A percentile compares a stretch with the other conserved stretches of the same genome.
These are phyloP conservation scores for Coracias cyanogaster DNA, from an alignment of 2,797 vertebrate genomes.

Conservation along the genomic window DNA sequence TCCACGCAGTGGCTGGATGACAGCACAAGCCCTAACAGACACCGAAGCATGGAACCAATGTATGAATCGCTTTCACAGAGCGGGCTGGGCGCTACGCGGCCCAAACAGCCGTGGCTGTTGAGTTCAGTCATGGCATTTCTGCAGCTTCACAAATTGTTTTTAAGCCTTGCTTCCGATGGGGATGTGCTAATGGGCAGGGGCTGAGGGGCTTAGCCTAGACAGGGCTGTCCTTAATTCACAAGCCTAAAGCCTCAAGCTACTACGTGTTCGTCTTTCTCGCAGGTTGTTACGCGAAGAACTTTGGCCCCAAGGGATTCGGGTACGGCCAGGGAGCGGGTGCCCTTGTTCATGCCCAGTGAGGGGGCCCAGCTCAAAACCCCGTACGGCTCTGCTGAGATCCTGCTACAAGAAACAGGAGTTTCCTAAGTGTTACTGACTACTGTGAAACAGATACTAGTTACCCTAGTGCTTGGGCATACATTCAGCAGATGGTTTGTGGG, in stretches of 20 bases:
- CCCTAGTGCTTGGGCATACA: neutral
- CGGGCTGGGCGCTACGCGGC: rapidly evolving
- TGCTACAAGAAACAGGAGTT: slow-evolving; percentile 28
- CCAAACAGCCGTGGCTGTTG: rapidly evolving
- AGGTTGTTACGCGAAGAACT: slow-evolving; percentile 98
- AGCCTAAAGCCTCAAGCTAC: neutral
- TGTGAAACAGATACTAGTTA: slow-evolving; percentile 72
- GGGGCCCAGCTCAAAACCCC: neutral
- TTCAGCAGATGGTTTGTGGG: neutral
- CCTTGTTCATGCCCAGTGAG: slow-evolving; percentile 91
- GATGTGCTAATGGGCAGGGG: neutral
- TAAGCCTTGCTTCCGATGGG: neutral
- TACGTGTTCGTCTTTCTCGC: neutral
- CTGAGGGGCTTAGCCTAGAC: neutral
- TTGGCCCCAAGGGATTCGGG: slow-evolving; percentile 96
- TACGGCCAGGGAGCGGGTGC: slow-evolving; percentile 95
- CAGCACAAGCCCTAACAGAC: neutral
- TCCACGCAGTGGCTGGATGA: neutral
- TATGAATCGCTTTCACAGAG: neutral
- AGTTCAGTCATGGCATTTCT: neutral
- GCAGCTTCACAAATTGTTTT: neutral
- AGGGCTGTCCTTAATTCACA: neutral
- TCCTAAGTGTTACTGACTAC: slow-evolving; percentile 68
- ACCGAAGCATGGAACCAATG: rapidly evolving
- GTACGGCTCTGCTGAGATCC: neutral